phyloP scores from a whole-genome alignment of 1,140 invertebrate genomes.

The Apis dorsata region DNA sequence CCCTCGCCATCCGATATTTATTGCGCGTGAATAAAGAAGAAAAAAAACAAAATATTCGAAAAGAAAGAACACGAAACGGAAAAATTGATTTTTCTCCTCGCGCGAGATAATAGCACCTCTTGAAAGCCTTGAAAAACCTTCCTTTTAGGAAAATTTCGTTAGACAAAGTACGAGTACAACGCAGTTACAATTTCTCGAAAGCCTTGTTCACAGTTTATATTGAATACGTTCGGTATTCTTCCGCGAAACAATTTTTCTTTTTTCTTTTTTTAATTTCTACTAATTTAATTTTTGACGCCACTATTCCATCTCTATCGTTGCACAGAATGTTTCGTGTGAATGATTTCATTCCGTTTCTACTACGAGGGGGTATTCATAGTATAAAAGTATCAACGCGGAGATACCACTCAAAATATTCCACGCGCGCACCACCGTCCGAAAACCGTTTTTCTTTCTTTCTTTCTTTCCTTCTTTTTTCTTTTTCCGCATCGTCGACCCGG shows the following conservation, averaged over 20 bases:
- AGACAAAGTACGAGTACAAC: neutral
- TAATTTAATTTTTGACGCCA: neutral
- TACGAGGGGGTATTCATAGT: neutral
- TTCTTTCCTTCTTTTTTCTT: neutral
- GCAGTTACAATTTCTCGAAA: conserved; percentile 7
- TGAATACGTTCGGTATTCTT: neutral
- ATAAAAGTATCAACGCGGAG: neutral
- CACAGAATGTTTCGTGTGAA: neutral
- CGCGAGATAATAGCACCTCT: neutral
- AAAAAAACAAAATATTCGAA: neutral
- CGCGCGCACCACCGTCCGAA: neutral
- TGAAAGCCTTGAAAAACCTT: neutral
- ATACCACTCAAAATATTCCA: neutral
- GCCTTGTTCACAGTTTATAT: conserved; percentile 2
- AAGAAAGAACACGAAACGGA: neutral
- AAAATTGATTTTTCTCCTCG: neutral
- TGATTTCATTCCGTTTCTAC: neutral
- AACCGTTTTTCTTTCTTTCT: neutral
- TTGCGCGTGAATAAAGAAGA: neutral
- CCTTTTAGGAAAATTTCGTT: conserved; percentile 15
- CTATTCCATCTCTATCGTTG: neutral
- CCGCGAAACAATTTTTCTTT: neutral
- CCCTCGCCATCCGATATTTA: too few species aligned
- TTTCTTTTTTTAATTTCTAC: too few species aligned
- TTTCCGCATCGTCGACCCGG: neutral